Evolutionary conservation across 2,888 invertebrate genomes (phyloP), one percentile per base, ranked within the genome.

Genomic region (Hypercompe scribonia): DNA sequence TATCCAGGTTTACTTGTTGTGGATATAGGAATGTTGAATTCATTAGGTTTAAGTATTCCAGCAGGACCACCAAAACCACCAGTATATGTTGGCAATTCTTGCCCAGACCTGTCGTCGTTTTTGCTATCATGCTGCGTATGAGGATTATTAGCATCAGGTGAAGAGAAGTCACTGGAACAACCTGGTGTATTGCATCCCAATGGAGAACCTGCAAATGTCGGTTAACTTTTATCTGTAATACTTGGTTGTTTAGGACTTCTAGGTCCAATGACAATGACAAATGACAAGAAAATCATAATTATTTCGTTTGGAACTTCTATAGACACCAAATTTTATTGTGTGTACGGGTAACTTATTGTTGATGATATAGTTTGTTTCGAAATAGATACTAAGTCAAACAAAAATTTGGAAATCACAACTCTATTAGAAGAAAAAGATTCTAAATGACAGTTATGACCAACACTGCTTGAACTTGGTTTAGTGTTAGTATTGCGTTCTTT

Each of bases 31-130:
- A 76, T 64, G 65, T 75, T 63, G 75, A 68, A 70, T 71, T 79
- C 81, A 75, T 80, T 76, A 36, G 84, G 83, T 71, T 82, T 87
- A 50, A 84, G 74, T 68, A 82, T 74, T 46, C 90, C 90, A 68
- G 82, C 33, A n/a, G 89, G 86, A 21, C 88, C 92, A 33, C 91
- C 91, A 77, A 92, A 92, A 0, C 90, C 89, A 68, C 90, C 89
- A n/a, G 87, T 85, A 68, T 91, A 91, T 7, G 70, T 42, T n/a
- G 88, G 85, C 33, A 78, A 71, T 70, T 86, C 74, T 63, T 77
- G 69, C 64, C 11, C 71, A 28, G 71, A 15, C 54, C 18, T 46
- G 28, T 39, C 61, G 21, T 70, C 70, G 50, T 70, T 68, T 33
- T 61, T 70, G 28, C 58, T 64, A 68, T 28, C 72, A 64, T 74